Percentiles rank a stretch among this genome's conserved stretches.
These are phyloP conservation scores for Xerus rutilus DNA, from an alignment of 2,797 vertebrate genomes.

Conservation along the genomic window DNA sequence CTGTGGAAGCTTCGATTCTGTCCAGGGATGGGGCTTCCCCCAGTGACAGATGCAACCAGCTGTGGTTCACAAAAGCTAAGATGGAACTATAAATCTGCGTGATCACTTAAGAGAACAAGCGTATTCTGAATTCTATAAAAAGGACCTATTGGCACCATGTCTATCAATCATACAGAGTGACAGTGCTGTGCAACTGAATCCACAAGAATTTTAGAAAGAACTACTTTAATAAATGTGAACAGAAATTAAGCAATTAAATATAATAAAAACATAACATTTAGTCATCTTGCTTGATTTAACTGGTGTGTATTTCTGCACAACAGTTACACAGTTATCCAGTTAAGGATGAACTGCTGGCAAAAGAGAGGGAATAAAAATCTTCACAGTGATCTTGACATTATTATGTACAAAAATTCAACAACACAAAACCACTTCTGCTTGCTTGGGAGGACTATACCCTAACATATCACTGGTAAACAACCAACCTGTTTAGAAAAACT, in stretches of 20 bases:
- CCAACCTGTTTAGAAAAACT: background rate
- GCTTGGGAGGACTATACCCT: background rate
- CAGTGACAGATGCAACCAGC: background rate
- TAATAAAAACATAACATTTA: background rate
- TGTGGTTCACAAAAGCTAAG: background rate
- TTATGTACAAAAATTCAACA: background rate
- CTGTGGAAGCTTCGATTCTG: background rate
- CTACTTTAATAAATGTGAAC: no score
- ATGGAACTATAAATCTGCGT: background rate
- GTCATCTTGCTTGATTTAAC: background rate
- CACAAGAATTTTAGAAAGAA: background rate
- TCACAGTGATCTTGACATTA: no score
- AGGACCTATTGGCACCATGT: accelerated
- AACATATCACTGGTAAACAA: background rate
- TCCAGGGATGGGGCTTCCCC: background rate
- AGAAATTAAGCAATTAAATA: background rate
- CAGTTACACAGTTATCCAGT: background rate
- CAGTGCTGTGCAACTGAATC: background rate
- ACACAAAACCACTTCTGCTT: background rate
- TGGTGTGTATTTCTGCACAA: background rate
- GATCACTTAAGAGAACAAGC: background rate
- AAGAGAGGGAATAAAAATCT: background rate
- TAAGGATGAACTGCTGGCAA: background rate
- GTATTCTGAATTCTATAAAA: background rate
- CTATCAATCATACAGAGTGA: background rate